Percentiles rank a stretch among this genome's conserved stretches.
phyloP scores from a whole-genome alignment of 1,140 invertebrate genomes.

The Tetramorium simillimum region DNA sequence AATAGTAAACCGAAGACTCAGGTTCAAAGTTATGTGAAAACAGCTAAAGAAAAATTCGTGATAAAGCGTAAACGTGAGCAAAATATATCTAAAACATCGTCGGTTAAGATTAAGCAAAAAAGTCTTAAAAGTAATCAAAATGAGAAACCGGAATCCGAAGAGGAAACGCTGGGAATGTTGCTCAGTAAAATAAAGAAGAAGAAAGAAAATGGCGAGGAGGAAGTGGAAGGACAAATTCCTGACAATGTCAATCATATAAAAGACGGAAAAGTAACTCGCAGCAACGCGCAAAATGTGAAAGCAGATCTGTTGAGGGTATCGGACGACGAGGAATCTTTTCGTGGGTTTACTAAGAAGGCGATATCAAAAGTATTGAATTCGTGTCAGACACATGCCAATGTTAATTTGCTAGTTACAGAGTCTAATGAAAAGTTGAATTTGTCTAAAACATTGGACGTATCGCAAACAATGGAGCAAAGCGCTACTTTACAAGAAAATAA shows the following conservation, averaged over 20 bases:
- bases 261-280: constrained; percentile 27
- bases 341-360: constrained; percentile 84
- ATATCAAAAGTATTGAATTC: constrained; percentile 79
- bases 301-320: constrained; percentile 77
- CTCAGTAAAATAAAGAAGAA: constrained; percentile 80
- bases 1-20: constrained; percentile 65
- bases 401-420: constrained; percentile 65
- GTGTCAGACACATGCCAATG: constrained; percentile 74
- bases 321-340: constrained; percentile 86
- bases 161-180: constrained; percentile 79
- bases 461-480: constrained; percentile 15
- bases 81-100: constrained; percentile 44
- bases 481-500: constrained; percentile 13
- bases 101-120: constrained; percentile 60
- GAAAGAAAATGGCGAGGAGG: constrained; percentile 75
- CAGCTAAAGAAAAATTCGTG: constrained; percentile 61
- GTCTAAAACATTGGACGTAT: constrained; percentile 43
- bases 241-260: constrained; percentile 19
- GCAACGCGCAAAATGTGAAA: constrained; percentile 44
- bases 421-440: constrained; percentile 48
- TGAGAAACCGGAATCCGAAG: constrained; percentile 76
- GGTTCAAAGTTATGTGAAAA: constrained; percentile 60
- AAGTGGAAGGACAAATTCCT: constrained; percentile 72
- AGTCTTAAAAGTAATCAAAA: constrained; percentile 55
- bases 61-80: constrained; percentile 71